These are phyloP conservation scores for Xenopus petersii DNA, from an alignment of 2,797 vertebrate species.

Conservation along the genomic window DNA sequence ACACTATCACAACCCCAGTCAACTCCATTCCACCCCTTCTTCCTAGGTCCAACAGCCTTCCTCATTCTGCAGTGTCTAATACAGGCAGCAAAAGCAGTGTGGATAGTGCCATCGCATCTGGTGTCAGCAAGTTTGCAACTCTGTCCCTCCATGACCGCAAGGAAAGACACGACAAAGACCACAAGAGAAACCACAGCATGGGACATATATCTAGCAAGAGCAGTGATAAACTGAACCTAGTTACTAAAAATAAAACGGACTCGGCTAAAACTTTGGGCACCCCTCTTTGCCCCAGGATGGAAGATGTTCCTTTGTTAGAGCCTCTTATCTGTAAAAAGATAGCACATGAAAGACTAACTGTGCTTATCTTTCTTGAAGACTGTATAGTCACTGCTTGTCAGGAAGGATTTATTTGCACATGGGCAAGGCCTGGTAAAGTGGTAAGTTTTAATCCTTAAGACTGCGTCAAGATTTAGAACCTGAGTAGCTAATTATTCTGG, in stretches of 20 bases:
- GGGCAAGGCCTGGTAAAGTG: slow-evolving; percentile 98
- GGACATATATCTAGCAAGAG: slow-evolving; percentile 98
- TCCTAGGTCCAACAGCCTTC: slow-evolving; percentile 95
- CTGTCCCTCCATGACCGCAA: slow-evolving; percentile 94
- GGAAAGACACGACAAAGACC: slow-evolving; percentile 94
- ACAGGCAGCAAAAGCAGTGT: slow-evolving; percentile 77
- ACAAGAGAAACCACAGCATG: slow-evolving; percentile 98
- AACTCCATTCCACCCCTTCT: slow-evolving; percentile 79
- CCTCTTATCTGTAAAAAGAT: slow-evolving; percentile 99
- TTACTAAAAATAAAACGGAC: slow-evolving; percentile 90
- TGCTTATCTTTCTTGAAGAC: slow-evolving; percentile 98
- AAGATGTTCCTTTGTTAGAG: slow-evolving; percentile 94
- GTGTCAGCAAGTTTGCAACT: slow-evolving; percentile 93
- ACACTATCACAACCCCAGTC: slow-evolving; percentile 74
- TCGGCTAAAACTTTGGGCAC: slow-evolving; percentile 95
- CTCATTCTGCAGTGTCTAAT: slow-evolving; percentile 77
- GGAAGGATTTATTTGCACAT: slow-evolving; percentile 99
- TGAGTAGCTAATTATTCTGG: slow-evolving; percentile 64
- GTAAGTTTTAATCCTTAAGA: slow-evolving; percentile 89
- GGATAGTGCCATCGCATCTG: slow-evolving; percentile 85
- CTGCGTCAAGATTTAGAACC: slow-evolving; percentile 65
- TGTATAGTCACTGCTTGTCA: slow-evolving; percentile 99
- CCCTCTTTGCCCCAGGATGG: slow-evolving; percentile 91
- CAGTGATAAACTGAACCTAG: slow-evolving; percentile 95
- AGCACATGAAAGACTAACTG: slow-evolving; percentile 96